Conservation (phyloP, 2,113 vertebrate genomes). For the Chascanopsetta lugubris region DNA sequence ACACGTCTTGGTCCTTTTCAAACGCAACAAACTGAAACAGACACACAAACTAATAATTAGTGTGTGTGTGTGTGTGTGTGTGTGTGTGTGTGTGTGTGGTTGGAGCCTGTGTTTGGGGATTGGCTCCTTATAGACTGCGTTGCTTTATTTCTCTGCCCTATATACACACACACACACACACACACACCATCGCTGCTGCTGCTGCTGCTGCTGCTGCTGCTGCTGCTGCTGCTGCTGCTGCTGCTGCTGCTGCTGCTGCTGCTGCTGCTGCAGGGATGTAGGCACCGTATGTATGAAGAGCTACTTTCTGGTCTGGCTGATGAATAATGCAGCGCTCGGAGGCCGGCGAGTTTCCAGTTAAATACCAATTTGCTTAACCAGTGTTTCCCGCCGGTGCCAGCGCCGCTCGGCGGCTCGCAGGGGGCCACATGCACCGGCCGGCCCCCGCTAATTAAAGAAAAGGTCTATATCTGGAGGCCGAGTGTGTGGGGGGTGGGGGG, state of each 20-base stretch:
- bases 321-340: slow-evolving; percentile 83
- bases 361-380: slow-evolving; percentile 88
- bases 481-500: no score
- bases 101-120: slow-evolving; percentile 58
- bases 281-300: no score
- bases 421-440: slow-evolving; percentile 46
- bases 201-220: slow-evolving; percentile 55
- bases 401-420: slow-evolving; percentile 61
- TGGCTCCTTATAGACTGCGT: slow-evolving; percentile 53
- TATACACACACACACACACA: slow-evolving; percentile 63
- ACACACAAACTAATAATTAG: slow-evolving; percentile 62
- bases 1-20: slow-evolving; percentile 61
- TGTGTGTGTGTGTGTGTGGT: slow-evolving; percentile 38
- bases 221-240: slow-evolving; percentile 66
- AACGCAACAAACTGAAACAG: slow-evolving; percentile 62
- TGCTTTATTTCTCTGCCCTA: slow-evolving; percentile 75
- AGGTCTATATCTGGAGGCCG: slow-evolving; percentile 24
- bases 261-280: slow-evolving; percentile 71
- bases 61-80: slow-evolving; percentile 43
- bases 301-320: slow-evolving; percentile 79
- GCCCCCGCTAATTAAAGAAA: slow-evolving; percentile 56
- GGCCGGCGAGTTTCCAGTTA: slow-evolving; percentile 84
- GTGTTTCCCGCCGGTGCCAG: slow-evolving; percentile 80
- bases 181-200: slow-evolving; percentile 59
- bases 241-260: slow-evolving; percentile 55